A percentile compares a stretch with the other conserved stretches of the same genome.
phyloP scores from a whole-genome alignment of 2,888 invertebrate species.

The Polydrusus cervinus region DNA sequence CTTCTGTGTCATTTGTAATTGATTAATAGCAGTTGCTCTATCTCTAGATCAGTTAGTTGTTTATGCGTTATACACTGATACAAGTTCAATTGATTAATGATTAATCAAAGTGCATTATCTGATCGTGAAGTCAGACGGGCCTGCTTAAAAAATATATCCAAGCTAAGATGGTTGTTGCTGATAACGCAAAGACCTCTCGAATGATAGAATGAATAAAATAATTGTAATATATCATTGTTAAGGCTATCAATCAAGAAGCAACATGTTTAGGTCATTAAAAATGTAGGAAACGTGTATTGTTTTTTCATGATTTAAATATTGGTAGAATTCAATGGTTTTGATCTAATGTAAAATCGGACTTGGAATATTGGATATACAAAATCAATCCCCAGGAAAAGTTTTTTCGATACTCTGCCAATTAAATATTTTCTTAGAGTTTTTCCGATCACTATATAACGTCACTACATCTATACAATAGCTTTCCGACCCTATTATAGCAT shows the following conservation, averaged over 20 bases:
- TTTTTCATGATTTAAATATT: too few species aligned
- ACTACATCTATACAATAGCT: too few species aligned
- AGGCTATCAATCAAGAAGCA: not conserved
- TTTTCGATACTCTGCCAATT: too few species aligned
- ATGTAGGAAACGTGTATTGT: too few species aligned
- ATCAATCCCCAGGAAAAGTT: too few species aligned
- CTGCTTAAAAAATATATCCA: not conserved
- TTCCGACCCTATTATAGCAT: too few species aligned
- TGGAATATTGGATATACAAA: too few species aligned
- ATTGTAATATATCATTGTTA: constrained; percentile 6
- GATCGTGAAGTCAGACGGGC: constrained; percentile 12
- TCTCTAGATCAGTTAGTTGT: constrained; percentile 26
- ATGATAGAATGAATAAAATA: not conserved
- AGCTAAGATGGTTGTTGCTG: not conserved
- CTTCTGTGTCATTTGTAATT: constrained; percentile 8
- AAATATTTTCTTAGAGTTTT: too few species aligned
- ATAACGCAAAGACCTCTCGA: not conserved
- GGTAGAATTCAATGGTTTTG: too few species aligned
- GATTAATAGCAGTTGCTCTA: constrained; percentile 9
- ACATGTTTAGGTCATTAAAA: not conserved
- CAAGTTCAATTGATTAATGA: constrained; percentile 38
- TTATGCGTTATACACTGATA: constrained; percentile 31
- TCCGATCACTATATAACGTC: too few species aligned
- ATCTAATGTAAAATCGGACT: too few species aligned
- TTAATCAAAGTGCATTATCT: constrained; percentile 26